Percentiles rank a stretch among this genome's conserved stretches.
phyloP scores from a whole-genome alignment of 2,797 vertebrate genomes.

The Chiloscyllium punctatum region DNA sequence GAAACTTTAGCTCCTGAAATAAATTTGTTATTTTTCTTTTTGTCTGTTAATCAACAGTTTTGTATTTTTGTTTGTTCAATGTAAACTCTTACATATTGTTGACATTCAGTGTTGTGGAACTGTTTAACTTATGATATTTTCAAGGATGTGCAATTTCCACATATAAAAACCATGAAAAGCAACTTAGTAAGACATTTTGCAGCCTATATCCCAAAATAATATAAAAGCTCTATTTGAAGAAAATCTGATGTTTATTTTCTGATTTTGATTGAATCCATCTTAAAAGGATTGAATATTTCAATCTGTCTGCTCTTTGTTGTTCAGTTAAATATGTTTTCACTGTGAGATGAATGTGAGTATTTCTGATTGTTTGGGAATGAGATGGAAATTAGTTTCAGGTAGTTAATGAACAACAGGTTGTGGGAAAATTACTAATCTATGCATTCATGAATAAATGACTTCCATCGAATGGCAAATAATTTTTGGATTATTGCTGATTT shows the following conservation, averaged over 20 bases:
- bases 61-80: not conserved
- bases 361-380: not conserved
- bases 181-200: not conserved
- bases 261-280: not conserved
- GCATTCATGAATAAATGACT: not conserved
- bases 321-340: not conserved
- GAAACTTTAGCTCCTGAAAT: not conserved
- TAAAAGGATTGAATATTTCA: not conserved
- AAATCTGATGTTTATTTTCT: not conserved
- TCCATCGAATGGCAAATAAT: not conserved
- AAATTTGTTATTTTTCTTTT: not conserved
- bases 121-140: not conserved
- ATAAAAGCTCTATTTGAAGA: not conserved
- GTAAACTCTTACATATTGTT: not conserved
- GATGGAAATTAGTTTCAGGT: not conserved
- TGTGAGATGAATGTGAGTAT: not conserved
- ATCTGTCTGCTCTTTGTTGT: not conserved
- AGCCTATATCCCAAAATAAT: not conserved
- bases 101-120: not conserved
- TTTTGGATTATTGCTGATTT: not conserved
- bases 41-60: not conserved
- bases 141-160: not conserved
- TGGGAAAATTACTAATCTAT: constrained; percentile 45
- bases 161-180: not conserved
- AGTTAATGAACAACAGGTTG: constrained; percentile 40